Percentiles rank a stretch among this genome's conserved stretches.
phyloP scores from a whole-genome alignment of 1,140 invertebrate species.

The Drosophila sturtevanti region DNA sequence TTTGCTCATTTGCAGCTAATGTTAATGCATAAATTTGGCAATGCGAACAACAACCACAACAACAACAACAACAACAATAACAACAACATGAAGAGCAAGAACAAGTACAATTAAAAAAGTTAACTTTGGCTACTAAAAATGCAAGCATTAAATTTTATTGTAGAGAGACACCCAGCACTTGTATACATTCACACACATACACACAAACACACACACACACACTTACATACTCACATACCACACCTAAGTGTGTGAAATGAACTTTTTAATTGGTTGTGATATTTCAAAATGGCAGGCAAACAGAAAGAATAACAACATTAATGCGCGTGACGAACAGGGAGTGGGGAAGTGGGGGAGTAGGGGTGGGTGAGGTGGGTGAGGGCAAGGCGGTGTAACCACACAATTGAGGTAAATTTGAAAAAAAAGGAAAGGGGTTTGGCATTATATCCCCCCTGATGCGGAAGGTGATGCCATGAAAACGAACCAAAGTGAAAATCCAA shows the following conservation, averaged over 20 bases:
- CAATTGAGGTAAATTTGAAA: constrained; percentile 1
- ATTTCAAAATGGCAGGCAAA: constrained; percentile 8
- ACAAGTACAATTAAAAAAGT: constrained; percentile 1
- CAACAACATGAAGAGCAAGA: background rate
- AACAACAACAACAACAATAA: constrained; percentile 1
- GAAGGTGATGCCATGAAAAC: background rate
- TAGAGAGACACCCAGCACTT: background rate
- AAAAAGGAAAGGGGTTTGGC: too few relatives aligned
- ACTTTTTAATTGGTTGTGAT: constrained; percentile 16
- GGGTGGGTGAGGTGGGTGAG: too few relatives aligned
- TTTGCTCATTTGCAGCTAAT: constrained; percentile 1
- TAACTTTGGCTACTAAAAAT: constrained; percentile 1
- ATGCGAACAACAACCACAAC: background rate
- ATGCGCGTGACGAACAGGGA: background rate
- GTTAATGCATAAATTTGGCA: constrained; percentile 14
- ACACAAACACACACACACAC: background rate
- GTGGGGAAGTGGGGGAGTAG: too few relatives aligned
- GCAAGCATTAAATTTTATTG: constrained; percentile 7
- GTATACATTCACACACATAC: background rate
- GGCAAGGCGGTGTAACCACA: background rate
- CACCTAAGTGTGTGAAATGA: background rate
- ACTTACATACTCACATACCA: background rate
- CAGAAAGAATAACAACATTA: background rate
- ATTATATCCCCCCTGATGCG: too few relatives aligned
- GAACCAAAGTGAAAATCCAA: background rate